Percentiles rank a stretch among this genome's conserved stretches.
Conservation (phyloP, 2,888 invertebrate genomes). For the Achlya flavicornis region DNA sequence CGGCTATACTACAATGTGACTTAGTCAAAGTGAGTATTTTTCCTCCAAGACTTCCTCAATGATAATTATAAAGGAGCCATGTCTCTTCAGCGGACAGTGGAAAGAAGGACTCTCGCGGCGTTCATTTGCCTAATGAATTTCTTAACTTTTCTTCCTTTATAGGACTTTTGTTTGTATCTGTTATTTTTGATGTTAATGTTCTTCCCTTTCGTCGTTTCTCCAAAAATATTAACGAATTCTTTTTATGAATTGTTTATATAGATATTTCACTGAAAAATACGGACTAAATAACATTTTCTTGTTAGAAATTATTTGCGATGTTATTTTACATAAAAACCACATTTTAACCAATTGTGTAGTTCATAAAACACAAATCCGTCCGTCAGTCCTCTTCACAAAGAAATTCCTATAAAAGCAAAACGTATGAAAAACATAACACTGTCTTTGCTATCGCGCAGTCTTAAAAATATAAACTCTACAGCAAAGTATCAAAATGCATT, state of each 20-base stretch:
- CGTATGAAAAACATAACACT: too few species aligned
- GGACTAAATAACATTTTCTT: too few species aligned
- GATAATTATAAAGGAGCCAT: not conserved
- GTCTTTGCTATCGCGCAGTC: too few species aligned
- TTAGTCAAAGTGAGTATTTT: not conserved
- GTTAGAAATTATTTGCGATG: not conserved
- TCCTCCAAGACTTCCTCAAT: not conserved
- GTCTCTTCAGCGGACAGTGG: not conserved
- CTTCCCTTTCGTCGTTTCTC: not conserved
- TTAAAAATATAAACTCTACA: too few species aligned
- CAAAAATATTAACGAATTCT: too few species aligned
- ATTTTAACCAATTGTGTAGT: not conserved
- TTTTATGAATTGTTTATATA: too few species aligned
- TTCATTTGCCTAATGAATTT: constrained; percentile 25
- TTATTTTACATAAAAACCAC: not conserved
- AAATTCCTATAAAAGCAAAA: not conserved
- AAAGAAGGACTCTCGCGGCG: not conserved
- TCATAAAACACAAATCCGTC: not conserved
- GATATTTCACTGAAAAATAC: too few species aligned
- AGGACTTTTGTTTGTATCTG: not conserved
- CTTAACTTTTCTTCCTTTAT: constrained; percentile 19
- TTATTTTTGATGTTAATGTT: not conserved
- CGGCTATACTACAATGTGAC: not conserved
- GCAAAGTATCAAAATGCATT: constrained; percentile 30
- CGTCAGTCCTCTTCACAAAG: not conserved